Evolutionary conservation across 2,113 vertebrate genomes (phyloP).

Genomic region (Phylloscopus trochiloides): DNA sequence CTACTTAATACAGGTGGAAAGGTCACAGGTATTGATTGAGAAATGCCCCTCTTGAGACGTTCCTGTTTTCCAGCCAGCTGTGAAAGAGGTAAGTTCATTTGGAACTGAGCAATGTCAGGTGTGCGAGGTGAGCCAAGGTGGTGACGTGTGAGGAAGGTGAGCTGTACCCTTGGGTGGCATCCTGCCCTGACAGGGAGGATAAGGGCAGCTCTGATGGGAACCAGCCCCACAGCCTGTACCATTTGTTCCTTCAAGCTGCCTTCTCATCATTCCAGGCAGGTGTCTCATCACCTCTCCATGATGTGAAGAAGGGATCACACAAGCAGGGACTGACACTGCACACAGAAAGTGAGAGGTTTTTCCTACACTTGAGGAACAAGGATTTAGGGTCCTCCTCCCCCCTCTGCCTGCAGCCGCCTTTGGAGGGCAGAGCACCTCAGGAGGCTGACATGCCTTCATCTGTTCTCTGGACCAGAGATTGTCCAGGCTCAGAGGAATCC

Average conservation of each 20-base stretch:
- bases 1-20: not conserved
- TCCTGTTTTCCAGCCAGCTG: not conserved
- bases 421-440: not conserved
- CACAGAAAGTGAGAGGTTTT: not conserved
- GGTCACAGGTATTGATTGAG: constrained; percentile 2
- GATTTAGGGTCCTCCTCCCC: not conserved
- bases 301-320: not conserved
- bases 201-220: not conserved
- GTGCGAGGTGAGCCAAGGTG: not conserved
- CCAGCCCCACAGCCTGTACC: not conserved
- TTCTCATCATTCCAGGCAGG: not conserved
- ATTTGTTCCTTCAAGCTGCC: not conserved
- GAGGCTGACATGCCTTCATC: not conserved
- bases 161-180: not conserved
- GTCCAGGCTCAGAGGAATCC: not conserved
- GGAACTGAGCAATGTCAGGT: not conserved
- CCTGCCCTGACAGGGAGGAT: not conserved
- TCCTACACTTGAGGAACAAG: not conserved
- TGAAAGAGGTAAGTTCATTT: not conserved
- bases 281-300: accelerated
- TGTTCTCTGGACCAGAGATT: not conserved
- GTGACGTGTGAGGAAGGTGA: not conserved
- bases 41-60: not conserved
- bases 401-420: not conserved
- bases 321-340: not conserved